Base-by-base conservation (phyloP, 2,888 invertebrate species). In the Mimumesa dahlbomi region DNA sequence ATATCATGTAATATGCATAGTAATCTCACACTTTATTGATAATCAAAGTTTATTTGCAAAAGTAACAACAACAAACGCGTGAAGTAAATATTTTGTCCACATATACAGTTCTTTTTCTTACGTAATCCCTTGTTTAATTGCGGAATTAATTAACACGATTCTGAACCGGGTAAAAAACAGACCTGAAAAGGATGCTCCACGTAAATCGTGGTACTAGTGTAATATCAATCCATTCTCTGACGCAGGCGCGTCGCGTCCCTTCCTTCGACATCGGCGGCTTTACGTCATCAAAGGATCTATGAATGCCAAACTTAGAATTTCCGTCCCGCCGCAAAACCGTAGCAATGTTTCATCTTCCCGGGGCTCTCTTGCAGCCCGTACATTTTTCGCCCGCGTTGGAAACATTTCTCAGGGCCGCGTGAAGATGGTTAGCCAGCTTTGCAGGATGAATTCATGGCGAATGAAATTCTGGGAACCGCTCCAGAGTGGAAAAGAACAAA, bases 211-310 rank as follows among this genome's bases (percentile, higher is more conserved):
- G 14, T 34, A 9, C 31, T 6, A 5, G 0, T 11, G 7, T 21
- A 49, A 43, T 34, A 13, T 52, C 34, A 52, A 59, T 59, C 6
- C 29, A 29, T 9, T 25, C 43, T 22, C 19, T 7, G 5, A n/a
- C 38, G 19, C 21, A 14, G n/a, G 40, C 25, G 29, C 19, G 19
- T 16, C 13, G 36, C 1, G 14, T 14, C 4, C 21, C n/a, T 13
- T 18, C 11, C 14, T 52, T 52, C 22, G 13, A 50, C 19, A 14
- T 52, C 18, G n/a, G 4, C 11, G 16, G 22, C 9, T 52, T 52
- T 40, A n/a, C 25, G 1, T 6, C 4, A 7, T 2, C 13, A 25
- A 40, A n/a, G 11, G 25, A 29, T 36, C 13, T 13, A 25, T 14
- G 1, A 38, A 18, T 40, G 16, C 34, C 2, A 40, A 25, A 25